Base-by-base conservation (phyloP, 2,888 invertebrate genomes). In the Vandiemenella viatica region DNA sequence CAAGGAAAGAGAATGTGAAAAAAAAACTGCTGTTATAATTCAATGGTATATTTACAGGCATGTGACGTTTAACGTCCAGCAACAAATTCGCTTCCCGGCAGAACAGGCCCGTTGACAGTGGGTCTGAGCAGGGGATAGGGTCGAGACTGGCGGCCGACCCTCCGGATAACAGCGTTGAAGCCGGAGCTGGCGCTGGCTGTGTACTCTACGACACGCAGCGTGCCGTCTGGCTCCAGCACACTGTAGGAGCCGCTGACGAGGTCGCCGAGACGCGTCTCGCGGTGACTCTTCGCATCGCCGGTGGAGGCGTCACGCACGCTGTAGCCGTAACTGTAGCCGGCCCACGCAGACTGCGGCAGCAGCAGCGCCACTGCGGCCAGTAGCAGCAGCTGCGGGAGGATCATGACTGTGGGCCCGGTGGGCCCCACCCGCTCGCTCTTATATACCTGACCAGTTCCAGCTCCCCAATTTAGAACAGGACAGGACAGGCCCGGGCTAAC, bases 121-220 rank as follows among this genome's bases (percentile, higher is more conserved):
- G 32, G 32, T n/a, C 32, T 10, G 13, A 32, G 32, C 13, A 32
- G n/a, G 32, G 32, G 3, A 13, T 26, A 13, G 8, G 32, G 32
- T 13, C 13, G 8, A 2, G 5, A 16, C 26, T 26, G 17, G 42
- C 16, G n/a, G 7, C 47, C 26, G 16, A 40, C 43, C 22, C 37
- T 22, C 45, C 43, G 43, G 21, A 51, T 48, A 37, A 51, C 51
- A 15, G 51, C 51, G 45, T 51, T 48, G 51, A 51, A 51, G 21
- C 51, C 51, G 48, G 47, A 47, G 48, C 37, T 37, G 48, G 40
- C 37, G 37, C 47, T 45, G 32, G 48, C 51, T 26, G 51, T 48
- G 48, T 51, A 51, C 22, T 51, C 45, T 42, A 51, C 51, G 43
- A 41, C 32, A 15, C 51, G 48, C 21, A 40, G 48, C 16, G 23